A percentile compares a stretch with the other conserved stretches of the same genome.
phyloP scores from a whole-genome alignment of 2,797 vertebrate genomes.

The Artibeus lituratus region DNA sequence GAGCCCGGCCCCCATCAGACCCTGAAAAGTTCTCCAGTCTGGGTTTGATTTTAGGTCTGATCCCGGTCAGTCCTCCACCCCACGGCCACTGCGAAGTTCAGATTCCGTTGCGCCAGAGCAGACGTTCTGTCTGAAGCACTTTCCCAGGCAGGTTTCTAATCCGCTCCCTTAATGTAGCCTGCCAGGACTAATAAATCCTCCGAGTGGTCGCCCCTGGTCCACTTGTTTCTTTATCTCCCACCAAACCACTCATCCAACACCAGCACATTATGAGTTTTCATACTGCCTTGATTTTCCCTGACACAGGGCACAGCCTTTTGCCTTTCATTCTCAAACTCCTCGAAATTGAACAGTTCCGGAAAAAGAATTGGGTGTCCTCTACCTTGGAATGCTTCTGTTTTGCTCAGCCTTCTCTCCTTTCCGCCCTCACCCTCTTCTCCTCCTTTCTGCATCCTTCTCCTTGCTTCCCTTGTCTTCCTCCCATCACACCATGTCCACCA shows the following conservation, averaged over 20 bases:
- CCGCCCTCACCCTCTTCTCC: background rate
- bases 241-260: background rate
- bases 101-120: background rate
- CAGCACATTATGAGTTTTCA: slow-evolving; percentile 41
- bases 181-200: slow-evolving; percentile 47
- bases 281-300: slow-evolving; percentile 31
- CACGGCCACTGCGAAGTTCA: slow-evolving; percentile 36
- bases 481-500: background rate
- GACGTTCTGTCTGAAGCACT: slow-evolving; percentile 2
- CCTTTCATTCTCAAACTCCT: slow-evolving; percentile 33
- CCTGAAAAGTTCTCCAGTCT: slow-evolving; percentile 45
- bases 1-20: background rate
- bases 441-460: background rate
- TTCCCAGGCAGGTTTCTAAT: slow-evolving; percentile 44
- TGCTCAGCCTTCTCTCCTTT: background rate
- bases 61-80: background rate
- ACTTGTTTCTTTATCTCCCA: background rate
- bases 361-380: slow-evolving; percentile 44
- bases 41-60: background rate
- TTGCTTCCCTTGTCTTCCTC: background rate
- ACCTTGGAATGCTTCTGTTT: slow-evolving; percentile 71
- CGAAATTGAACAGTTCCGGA: background rate
- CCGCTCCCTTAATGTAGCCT: slow-evolving; percentile 23
- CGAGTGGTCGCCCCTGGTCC: background rate
- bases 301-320: slow-evolving; percentile 4